Conservation (phyloP, 1,140 invertebrate species). For the Stenopsyche tienmushanensis region DNA sequence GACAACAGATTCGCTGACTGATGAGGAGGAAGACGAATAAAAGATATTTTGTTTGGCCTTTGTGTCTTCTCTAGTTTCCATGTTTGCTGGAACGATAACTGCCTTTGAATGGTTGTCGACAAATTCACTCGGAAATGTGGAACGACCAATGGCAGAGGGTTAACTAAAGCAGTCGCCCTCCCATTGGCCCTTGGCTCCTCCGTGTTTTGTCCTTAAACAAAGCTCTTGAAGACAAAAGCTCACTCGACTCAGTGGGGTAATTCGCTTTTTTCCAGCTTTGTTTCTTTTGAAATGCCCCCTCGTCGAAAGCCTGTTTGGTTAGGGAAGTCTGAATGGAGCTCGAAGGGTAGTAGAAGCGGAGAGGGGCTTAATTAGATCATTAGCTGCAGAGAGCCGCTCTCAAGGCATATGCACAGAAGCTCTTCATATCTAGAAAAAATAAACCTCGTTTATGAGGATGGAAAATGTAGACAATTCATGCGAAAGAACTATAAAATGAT, state of each 20-base stretch:
- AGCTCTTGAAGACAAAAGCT: constrained; percentile 30
- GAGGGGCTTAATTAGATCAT: constrained; percentile 34
- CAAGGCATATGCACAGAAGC: too few relatives aligned
- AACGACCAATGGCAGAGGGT: constrained; percentile 6
- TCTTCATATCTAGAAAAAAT: too few relatives aligned
- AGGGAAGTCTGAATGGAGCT: constrained; percentile 13
- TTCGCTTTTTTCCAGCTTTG: constrained; percentile 29
- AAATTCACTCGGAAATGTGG: constrained; percentile 1
- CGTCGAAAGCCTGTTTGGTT: constrained; percentile 21
- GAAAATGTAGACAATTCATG: not conserved
- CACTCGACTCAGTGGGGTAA: constrained; percentile 20
- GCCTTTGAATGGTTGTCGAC: constrained; percentile 6
- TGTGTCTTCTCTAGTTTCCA: not conserved
- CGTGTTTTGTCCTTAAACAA: constrained; percentile 37
- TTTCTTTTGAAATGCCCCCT: constrained; percentile 13
- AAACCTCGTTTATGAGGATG: too few relatives aligned
- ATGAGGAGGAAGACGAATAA: not conserved
- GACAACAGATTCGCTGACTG: too few relatives aligned
- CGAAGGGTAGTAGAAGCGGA: constrained; percentile 5
- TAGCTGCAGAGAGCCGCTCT: constrained; percentile 25
- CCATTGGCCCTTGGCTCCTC: constrained; percentile 22
- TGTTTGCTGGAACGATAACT: constrained; percentile 4
- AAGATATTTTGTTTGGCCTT: not conserved
- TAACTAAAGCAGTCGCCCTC: not conserved
- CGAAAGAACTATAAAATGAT: not conserved